Evolutionary conservation across 2,113 vertebrate genomes (phyloP).

Genomic region (Danionella cerebrum): DNA sequence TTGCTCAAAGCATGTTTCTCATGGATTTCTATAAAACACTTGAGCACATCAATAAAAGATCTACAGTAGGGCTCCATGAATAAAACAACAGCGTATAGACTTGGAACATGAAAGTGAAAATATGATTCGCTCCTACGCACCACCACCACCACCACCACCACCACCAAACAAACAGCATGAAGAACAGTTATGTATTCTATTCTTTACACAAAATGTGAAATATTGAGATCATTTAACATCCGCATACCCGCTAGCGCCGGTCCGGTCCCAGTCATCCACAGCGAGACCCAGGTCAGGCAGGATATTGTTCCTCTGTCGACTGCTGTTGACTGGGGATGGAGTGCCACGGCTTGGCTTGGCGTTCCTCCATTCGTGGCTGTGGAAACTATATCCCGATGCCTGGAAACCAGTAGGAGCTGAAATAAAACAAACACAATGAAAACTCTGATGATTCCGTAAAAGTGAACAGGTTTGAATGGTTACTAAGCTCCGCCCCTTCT

Average conservation of each 20-base stretch:
- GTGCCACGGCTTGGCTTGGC: conserved; percentile 72
- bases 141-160: no score
- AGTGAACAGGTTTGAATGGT: no score
- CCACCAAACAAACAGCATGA: neutral
- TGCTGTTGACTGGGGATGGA: conserved; percentile 67
- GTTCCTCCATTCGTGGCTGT: conserved; percentile 84
- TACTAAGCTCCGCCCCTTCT: no score
- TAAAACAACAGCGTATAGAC: neutral
- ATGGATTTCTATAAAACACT: neutral
- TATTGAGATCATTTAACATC: no score
- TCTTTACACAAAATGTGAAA: no score
- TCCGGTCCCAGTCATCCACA: conserved; percentile 86
- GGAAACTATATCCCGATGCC: conserved; percentile 84
- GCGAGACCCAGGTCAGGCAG: conserved; percentile 80
- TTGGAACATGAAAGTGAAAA: neutral
- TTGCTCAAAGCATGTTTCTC: neutral
- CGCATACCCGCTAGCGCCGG: conserved; percentile 75
- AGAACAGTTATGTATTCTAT: no score
- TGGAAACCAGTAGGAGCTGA: conserved; percentile 73
- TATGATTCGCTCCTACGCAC: neutral
- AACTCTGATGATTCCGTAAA: neutral
- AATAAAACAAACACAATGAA: neutral
- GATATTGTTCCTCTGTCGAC: conserved; percentile 72
- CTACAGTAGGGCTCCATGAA: neutral
- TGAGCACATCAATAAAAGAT: neutral